phyloP scores from a whole-genome alignment of 2,888 invertebrate genomes.

The Fragum fragum region DNA sequence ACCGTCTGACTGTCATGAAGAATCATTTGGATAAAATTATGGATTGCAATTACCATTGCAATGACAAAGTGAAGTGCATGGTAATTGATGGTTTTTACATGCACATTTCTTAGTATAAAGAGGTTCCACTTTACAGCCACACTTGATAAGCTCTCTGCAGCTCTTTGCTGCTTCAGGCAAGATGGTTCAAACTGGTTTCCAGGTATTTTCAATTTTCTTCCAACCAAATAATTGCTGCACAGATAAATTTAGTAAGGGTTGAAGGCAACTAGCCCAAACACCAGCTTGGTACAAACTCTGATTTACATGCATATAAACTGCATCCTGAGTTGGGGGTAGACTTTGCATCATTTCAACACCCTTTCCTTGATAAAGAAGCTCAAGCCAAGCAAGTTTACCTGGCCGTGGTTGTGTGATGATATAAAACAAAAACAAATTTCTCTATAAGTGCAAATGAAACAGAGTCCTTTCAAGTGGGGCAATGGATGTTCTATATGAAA shows the following conservation, averaged over 20 bases:
- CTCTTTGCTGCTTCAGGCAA: slow-evolving; percentile 33
- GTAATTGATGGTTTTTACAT: not conserved
- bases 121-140: slow-evolving; percentile 37
- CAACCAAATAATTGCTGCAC: slow-evolving; percentile 36
- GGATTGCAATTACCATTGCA: not conserved
- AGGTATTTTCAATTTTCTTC: not conserved
- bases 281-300: slow-evolving; percentile 18
- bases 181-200: slow-evolving; percentile 41
- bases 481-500: not conserved
- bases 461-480: not conserved
- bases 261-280: not conserved
- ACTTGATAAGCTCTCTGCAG: slow-evolving; percentile 43
- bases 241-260: not conserved
- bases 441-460: not conserved
- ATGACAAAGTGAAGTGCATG: not conserved
- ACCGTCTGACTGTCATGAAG: no score
- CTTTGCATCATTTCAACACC: slow-evolving; percentile 50
- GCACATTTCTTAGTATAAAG: slow-evolving; percentile 1
- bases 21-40: no score
- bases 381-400: not conserved
- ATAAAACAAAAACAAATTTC: slow-evolving; percentile 12
- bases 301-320: slow-evolving; percentile 55
- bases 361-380: not conserved
- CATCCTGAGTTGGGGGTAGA: slow-evolving; percentile 57
- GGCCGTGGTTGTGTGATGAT: not conserved